Conservation (phyloP, 2,797 vertebrate genomes). For the Telmatherina bonti region DNA sequence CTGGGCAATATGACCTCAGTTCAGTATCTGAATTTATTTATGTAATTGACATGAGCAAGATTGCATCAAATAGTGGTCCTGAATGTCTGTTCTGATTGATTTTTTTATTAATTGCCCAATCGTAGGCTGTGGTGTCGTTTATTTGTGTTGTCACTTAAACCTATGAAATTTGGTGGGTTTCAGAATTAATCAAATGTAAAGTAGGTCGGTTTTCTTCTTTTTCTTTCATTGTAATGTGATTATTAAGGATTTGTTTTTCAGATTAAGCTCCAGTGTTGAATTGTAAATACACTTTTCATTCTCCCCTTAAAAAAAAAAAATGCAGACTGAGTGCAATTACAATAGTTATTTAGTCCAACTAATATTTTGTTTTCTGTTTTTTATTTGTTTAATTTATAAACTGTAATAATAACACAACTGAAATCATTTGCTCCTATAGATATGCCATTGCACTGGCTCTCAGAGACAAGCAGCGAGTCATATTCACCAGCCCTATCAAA, state of each 20-base stretch:
- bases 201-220: not conserved
- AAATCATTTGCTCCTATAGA: conserved; percentile 69
- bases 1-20: too few relatives aligned
- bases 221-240: not conserved
- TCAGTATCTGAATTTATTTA: too few relatives aligned
- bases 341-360: not conserved
- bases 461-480: conserved; percentile 96
- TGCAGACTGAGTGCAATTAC: not conserved
- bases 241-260: not conserved
- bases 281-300: not conserved
- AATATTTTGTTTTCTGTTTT: not conserved
- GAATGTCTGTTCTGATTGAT: too few relatives aligned
- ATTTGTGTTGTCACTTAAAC: not conserved
- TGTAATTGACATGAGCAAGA: too few relatives aligned
- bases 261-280: not conserved
- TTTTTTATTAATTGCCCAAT: too few relatives aligned
- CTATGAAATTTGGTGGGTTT: not conserved
- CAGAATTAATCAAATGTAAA: not conserved
- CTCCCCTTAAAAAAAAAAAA: not conserved
- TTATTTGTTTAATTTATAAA: not conserved
- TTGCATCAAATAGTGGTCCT: too few relatives aligned
- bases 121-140: too few relatives aligned
- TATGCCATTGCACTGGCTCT: conserved; percentile 97
- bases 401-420: not conserved
- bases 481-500: conserved; percentile 99